Evolutionary conservation across 1,140 invertebrate genomes (phyloP).

Genomic region (Drosophila rufa): DNA sequence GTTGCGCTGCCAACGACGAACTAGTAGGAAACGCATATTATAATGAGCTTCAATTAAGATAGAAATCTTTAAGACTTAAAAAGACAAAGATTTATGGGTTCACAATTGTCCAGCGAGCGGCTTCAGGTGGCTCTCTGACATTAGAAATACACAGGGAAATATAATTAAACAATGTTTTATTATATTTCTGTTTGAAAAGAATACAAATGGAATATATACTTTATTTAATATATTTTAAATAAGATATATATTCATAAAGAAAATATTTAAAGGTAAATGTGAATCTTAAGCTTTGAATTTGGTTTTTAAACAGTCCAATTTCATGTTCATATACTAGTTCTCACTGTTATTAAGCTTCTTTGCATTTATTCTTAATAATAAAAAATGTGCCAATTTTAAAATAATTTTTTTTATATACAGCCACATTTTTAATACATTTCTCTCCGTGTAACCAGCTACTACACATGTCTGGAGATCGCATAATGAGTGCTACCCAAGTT

Average conservation of each 20-base stretch:
- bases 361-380: not conserved
- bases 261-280: not conserved
- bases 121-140: slow-evolving; percentile 57
- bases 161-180: not conserved
- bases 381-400: not conserved
- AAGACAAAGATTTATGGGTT: slow-evolving; percentile 79
- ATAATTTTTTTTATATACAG: not conserved
- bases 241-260: not conserved
- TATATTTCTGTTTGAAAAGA: not conserved
- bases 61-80: slow-evolving; percentile 78
- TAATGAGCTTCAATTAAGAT: slow-evolving; percentile 83
- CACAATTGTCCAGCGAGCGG: slow-evolving; percentile 70
- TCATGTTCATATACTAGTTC: not conserved
- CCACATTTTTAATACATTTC: not conserved
- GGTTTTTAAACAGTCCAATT: not conserved
- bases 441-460: slow-evolving; percentile 1
- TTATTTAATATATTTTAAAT: not conserved
- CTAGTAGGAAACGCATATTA: slow-evolving; percentile 80
- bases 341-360: too few species aligned
- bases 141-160: slow-evolving; percentile 32
- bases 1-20: slow-evolving; percentile 33
- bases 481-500: not conserved
- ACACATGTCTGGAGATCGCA: slow-evolving; percentile 6
- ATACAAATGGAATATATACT: not conserved
- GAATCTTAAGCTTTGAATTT: rapidly evolving